These are phyloP conservation scores for Crossaster papposus DNA, from an alignment of 53 echinoderm and acorn worm species.

Conservation along the genomic window DNA sequence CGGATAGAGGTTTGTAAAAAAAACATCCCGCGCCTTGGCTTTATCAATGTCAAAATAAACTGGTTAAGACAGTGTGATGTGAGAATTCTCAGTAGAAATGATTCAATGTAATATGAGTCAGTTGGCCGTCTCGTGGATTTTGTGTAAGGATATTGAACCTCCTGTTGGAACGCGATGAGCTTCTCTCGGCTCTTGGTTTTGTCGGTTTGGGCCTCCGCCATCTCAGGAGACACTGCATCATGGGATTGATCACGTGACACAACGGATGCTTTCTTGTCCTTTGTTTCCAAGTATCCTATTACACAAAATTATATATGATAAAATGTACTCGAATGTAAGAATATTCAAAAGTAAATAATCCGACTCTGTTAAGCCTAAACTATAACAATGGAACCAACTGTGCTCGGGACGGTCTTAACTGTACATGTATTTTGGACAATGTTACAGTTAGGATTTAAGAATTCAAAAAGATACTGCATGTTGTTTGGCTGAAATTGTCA, in stretches of 20 bases:
- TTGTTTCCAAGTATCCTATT: slow-evolving; percentile 59
- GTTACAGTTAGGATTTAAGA: no score
- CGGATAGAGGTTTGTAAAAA: no score
- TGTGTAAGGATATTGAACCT: slow-evolving; percentile 74
- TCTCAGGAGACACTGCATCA: slow-evolving; percentile 31
- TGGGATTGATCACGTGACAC: slow-evolving; percentile 43
- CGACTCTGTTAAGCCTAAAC: no score
- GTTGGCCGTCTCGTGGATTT: slow-evolving; percentile 26
- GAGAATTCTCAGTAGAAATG: not conserved
- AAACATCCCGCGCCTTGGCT: no score
- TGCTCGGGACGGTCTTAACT: no score
- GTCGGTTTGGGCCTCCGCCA: slow-evolving; percentile 50
- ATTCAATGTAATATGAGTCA: not conserved
- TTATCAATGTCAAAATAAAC: no score
- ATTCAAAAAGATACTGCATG: no score
- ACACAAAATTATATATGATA: not conserved
- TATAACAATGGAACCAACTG: no score
- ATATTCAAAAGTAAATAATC: no score
- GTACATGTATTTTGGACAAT: no score
- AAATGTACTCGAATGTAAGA: not conserved
- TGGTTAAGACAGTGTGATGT: no score
- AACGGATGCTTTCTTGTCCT: slow-evolving; percentile 39
- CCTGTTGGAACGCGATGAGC: slow-evolving; percentile 46
- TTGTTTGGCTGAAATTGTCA: no score
- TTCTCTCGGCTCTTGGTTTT: slow-evolving; percentile 50